Evolutionary conservation across 2,888 invertebrate species (phyloP).

Genomic region (Dolichopus griseipennis): DNA sequence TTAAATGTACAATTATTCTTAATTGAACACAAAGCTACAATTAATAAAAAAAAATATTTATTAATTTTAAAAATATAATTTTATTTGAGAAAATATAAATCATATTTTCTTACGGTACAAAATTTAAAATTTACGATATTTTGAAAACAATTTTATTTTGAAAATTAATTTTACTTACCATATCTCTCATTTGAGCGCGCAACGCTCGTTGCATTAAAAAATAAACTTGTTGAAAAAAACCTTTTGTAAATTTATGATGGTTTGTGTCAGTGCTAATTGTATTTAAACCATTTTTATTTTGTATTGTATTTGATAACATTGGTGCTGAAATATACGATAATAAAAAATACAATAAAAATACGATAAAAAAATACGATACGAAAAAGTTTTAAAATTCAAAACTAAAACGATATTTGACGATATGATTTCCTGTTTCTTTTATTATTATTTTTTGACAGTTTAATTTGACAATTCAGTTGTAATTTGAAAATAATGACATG

Average conservation of each 20-base stretch:
- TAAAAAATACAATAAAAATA: too few species aligned
- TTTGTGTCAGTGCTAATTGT: background rate
- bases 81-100: too few species aligned
- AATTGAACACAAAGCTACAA: conserved; percentile 44
- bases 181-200: conserved; percentile 40
- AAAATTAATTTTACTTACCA: conserved; percentile 31
- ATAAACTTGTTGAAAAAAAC: conserved; percentile 39
- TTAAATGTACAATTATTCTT: conserved; percentile 66
- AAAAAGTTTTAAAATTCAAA: too few species aligned
- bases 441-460: too few species aligned
- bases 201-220: conserved; percentile 44
- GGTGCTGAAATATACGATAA: background rate
- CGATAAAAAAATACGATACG: too few species aligned
- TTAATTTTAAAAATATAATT: background rate
- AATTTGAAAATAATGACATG: too few species aligned
- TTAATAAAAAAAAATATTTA: background rate
- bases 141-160: background rate
- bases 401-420: too few species aligned
- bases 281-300: background rate
- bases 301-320: background rate
- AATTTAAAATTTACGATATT: too few species aligned
- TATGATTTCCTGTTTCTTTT: too few species aligned
- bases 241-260: conserved; percentile 32
- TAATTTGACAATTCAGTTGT: too few species aligned
- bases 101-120: too few species aligned